Evolutionary conservation across 2,113 vertebrate species (phyloP).

Genomic region (Malurus cyaneus): DNA sequence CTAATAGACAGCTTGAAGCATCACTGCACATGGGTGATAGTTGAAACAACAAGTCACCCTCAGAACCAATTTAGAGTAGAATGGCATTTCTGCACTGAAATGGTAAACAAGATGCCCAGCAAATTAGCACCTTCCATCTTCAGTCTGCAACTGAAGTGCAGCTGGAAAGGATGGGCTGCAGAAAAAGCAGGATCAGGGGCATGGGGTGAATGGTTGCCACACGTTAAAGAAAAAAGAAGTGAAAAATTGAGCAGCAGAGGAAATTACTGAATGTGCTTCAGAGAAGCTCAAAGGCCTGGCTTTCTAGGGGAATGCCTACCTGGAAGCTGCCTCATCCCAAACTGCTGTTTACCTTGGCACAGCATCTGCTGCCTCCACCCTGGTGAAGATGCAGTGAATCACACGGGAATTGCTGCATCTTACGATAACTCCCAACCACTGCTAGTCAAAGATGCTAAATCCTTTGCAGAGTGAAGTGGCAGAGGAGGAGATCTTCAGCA

Average conservation of each 20-base stretch:
- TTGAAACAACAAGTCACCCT: neutral
- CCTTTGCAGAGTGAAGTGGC: neutral
- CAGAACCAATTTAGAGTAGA: constrained; percentile 2
- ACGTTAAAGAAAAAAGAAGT: neutral
- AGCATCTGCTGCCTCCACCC: neutral
- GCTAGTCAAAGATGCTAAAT: neutral
- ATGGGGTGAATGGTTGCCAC: neutral
- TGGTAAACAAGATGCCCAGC: constrained; percentile 3
- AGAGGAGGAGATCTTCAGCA: neutral
- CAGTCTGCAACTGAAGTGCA: neutral
- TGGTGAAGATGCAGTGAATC: neutral
- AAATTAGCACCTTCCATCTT: neutral
- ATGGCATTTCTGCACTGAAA: neutral
- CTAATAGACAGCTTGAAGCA: neutral
- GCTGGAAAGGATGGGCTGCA: neutral
- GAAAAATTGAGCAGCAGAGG: neutral
- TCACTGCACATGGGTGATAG: neutral
- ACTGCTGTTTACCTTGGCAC: neutral
- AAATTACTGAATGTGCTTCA: neutral
- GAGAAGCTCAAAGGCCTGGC: neutral
- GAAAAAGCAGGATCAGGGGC: neutral
- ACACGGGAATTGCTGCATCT: neutral
- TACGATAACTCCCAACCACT: neutral
- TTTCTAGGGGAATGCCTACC: neutral
- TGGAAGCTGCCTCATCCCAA: neutral